phyloP scores from a whole-genome alignment of 2,113 vertebrate genomes.

The Echinops telfairi region DNA sequence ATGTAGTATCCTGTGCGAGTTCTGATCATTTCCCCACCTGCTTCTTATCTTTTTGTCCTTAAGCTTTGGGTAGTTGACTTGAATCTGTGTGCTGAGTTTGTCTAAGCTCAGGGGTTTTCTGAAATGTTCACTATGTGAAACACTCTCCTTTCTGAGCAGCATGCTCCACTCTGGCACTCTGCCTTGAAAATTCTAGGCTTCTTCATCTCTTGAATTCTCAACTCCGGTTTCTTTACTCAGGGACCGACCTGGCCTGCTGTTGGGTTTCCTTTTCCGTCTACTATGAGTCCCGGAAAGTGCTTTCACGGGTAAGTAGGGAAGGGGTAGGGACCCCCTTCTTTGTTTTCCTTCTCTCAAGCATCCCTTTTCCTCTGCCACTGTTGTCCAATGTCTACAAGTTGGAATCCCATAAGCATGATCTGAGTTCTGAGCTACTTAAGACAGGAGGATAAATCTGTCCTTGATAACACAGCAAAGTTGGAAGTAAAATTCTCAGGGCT shows the following conservation, averaged over 20 bases:
- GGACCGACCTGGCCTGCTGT: background rate
- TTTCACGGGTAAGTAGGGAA: background rate
- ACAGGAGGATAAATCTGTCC: background rate
- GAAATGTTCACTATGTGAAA: background rate
- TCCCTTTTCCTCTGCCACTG: background rate
- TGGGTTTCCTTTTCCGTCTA: background rate
- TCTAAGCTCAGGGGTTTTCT: background rate
- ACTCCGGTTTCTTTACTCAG: background rate
- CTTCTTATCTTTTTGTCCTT: background rate
- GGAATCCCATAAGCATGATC: background rate
- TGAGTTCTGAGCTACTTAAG: background rate
- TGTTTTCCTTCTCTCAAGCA: background rate
- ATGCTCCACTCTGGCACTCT: background rate
- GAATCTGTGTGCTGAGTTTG: background rate
- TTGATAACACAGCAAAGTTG: background rate
- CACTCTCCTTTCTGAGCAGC: background rate
- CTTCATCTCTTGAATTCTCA: background rate
- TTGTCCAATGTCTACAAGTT: background rate
- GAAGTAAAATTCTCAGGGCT: background rate
- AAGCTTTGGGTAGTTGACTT: background rate
- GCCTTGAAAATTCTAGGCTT: background rate
- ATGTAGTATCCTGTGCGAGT: background rate
- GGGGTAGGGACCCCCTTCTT: background rate
- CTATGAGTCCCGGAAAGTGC: background rate
- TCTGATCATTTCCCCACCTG: background rate